phyloP scores from a whole-genome alignment of 2,797 vertebrate genomes.

The Protosalanx chinensis region DNA sequence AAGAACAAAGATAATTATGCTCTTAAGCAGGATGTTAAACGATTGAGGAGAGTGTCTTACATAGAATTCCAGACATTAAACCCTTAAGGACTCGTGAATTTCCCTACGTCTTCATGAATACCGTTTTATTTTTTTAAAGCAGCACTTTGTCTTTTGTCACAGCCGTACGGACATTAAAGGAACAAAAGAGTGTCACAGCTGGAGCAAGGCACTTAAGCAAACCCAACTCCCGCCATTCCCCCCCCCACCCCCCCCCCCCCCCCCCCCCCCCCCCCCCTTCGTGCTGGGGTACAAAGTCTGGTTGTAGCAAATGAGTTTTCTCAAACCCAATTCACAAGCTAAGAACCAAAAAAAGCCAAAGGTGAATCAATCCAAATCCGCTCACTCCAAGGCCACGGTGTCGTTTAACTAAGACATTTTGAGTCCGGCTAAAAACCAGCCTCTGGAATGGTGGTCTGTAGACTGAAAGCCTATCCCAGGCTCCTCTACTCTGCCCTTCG shows the following conservation, averaged over 20 bases:
- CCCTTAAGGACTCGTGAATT: constrained; percentile 32
- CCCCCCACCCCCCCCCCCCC: too few relatives aligned
- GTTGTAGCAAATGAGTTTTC: too few relatives aligned
- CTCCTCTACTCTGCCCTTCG: constrained; percentile 31
- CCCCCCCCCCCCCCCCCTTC: too few relatives aligned
- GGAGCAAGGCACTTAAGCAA: neutral
- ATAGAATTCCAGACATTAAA: constrained; percentile 32
- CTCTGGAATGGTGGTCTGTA: constrained; percentile 46
- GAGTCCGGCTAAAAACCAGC: too few relatives aligned
- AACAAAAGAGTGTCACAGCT: neutral
- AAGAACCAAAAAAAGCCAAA: too few relatives aligned
- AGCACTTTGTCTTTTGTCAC: constrained; percentile 15
- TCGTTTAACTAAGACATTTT: too few relatives aligned
- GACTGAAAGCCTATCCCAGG: constrained; percentile 59
- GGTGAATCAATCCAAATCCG: too few relatives aligned
- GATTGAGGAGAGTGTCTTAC: constrained; percentile 31
- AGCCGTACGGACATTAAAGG: constrained; percentile 13
- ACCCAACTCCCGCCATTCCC: too few relatives aligned
- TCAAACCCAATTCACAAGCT: too few relatives aligned
- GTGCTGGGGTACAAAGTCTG: too few relatives aligned
- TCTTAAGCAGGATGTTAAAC: constrained; percentile 31
- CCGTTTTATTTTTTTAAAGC: constrained; percentile 1
- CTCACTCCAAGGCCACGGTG: too few relatives aligned
- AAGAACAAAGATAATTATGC: constrained; percentile 35
- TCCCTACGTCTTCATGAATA: constrained; percentile 24